These are phyloP conservation scores for Eulemur coronatus DNA, from an alignment of 2,797 vertebrate genomes.

Conservation along the genomic window DNA sequence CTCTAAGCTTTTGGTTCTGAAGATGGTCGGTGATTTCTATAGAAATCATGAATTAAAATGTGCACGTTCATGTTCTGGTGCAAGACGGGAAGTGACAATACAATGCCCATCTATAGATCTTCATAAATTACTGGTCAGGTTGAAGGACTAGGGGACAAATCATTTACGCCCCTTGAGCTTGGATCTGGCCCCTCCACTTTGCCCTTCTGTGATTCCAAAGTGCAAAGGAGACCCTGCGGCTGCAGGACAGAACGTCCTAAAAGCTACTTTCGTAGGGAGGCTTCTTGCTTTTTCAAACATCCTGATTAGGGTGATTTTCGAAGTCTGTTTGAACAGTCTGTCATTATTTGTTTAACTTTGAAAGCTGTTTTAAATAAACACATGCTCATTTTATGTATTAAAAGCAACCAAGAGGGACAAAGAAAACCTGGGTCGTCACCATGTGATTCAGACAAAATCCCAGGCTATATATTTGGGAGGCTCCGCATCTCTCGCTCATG, in stretches of 20 bases:
- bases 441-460: not conserved
- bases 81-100: constrained; percentile 47
- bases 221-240: constrained; percentile 48
- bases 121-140: constrained; percentile 41
- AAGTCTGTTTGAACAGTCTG: constrained; percentile 90
- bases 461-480: not conserved
- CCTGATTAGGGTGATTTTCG: constrained; percentile 88
- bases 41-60: not conserved
- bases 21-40: not conserved
- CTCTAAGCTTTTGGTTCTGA: not conserved
- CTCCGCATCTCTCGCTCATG: not conserved
- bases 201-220: not conserved
- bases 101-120: constrained; percentile 35
- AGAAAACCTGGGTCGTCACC: not conserved
- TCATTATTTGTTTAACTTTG: constrained; percentile 87
- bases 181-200: not conserved
- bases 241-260: constrained; percentile 75
- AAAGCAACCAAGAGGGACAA: constrained; percentile 71
- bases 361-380: constrained; percentile 87
- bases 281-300: constrained; percentile 86
- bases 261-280: constrained; percentile 74
- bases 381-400: constrained; percentile 83
- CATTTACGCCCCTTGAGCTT: not conserved
- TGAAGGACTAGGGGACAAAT: not conserved
- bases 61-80: not conserved